A percentile compares a stretch with the other conserved stretches of the same genome.
phyloP scores from a whole-genome alignment of 2,113 vertebrate species.

The Albula glossodonta region DNA sequence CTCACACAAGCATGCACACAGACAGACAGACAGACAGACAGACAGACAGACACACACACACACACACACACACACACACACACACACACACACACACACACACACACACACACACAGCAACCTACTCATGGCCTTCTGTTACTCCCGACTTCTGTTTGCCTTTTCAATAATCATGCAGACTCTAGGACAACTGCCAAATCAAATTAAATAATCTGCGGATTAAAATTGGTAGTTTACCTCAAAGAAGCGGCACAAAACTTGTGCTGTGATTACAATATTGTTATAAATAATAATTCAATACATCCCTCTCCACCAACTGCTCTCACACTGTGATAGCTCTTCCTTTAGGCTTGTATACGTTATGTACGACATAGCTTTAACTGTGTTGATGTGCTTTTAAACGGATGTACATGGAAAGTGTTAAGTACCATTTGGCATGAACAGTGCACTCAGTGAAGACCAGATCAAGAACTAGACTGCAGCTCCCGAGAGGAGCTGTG shows the following conservation, averaged over 20 bases:
- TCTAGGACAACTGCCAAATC: too few species aligned
- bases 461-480: background rate
- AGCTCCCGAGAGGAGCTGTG: background rate
- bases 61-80: too few species aligned
- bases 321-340: background rate
- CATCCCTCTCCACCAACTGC: background rate
- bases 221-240: background rate
- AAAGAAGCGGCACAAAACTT: background rate
- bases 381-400: background rate
- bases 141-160: too few species aligned
- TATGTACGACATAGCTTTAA: background rate
- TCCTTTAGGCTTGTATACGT: background rate
- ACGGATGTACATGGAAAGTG: background rate
- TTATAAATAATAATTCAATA: background rate
- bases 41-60: too few species aligned
- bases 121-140: too few species aligned
- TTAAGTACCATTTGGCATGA: background rate
- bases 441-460: background rate
- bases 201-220: too few species aligned
- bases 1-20: background rate
- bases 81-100: slow-evolving; percentile 26
- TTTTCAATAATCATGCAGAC: too few species aligned
- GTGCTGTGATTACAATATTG: background rate
- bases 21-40: too few species aligned
- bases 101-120: background rate